Base-by-base conservation (phyloP, 2,888 invertebrate genomes). In the Thymelicus lineola region DNA sequence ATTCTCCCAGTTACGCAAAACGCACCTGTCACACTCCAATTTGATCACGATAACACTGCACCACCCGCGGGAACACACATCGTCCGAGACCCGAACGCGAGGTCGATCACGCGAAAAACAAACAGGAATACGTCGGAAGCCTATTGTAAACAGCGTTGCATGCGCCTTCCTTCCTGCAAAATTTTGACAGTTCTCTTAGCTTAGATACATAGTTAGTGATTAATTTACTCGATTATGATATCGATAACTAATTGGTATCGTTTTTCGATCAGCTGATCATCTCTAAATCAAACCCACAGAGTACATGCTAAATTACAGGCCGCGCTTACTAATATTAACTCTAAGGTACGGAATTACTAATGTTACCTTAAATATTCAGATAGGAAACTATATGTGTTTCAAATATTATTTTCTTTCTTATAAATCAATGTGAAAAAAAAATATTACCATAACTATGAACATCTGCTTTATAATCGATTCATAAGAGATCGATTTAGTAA, bases 1-100 rank as follows among this genome's bases (percentile, higher is more conserved):
- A 97, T 97, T 80, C 82, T 88, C 76, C 78, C 82, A 83, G 89
- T 91, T 90, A 91, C 89, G 90, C 90, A 91, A 93, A 92, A 86
- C 82, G 76, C 87, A 87, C 87, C 86, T 83, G 89, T 86, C 87
- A 87, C 87, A 79, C 83, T 83, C 83, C 76, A 77, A 82, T 74
- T 78, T 71, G 83, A 94, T 82, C 87, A 88, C 87, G 81, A 84
- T 83, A 86, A 87, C 77, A 84, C 87, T 81, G 84, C 84, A 83
- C 85, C 89, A 86, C 88, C 86, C 87, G 86, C 84, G 85, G 83
- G 58, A 69, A 50, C 85, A 86, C 88, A 87, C 95, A 95, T 95
- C 86, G 88, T 94, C 91, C 82, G 81, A 78, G 78, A 81, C 83
- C 82, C 82, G 78, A 75, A 76, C 79, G 76, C 73, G 70, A 70